Percentiles rank a stretch among this genome's conserved stretches.
phyloP scores from a whole-genome alignment of 1,140 invertebrate species.

The Bombus superbus region DNA sequence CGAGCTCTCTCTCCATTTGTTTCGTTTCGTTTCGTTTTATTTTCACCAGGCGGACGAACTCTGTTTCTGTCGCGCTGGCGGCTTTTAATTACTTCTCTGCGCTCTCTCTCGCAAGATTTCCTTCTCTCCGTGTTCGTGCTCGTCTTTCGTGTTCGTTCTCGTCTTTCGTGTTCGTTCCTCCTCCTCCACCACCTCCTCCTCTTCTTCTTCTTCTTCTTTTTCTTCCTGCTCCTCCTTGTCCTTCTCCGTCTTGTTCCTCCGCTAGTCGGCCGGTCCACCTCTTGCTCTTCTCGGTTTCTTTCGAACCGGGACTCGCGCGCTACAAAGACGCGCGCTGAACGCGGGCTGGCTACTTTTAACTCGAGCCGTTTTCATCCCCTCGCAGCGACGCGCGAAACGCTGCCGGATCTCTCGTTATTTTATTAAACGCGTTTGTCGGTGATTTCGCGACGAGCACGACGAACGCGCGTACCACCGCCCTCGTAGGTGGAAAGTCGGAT shows the following conservation, averaged over 20 bases:
- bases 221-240: neutral
- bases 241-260: neutral
- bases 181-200: neutral
- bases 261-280: slow-evolving; percentile 26
- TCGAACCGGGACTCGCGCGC: neutral
- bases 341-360: slow-evolving; percentile 19
- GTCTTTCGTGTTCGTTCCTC: neutral
- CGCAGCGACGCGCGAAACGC: neutral
- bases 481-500: slow-evolving; percentile 38
- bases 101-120: slow-evolving; percentile 50
- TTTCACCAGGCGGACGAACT: slow-evolving; percentile 58
- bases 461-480: neutral
- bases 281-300: slow-evolving; percentile 15
- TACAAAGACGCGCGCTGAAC: slow-evolving; percentile 7
- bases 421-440: slow-evolving; percentile 15
- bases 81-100: slow-evolving; percentile 70
- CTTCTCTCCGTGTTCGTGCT: slow-evolving; percentile 18
- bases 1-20: slow-evolving; percentile 67
- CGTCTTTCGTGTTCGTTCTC: slow-evolving; percentile 17
- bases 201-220: neutral
- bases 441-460: neutral
- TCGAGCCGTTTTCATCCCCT: neutral
- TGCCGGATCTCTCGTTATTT: neutral
- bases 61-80: slow-evolving; percentile 65
- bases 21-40: slow-evolving; percentile 72